Conservation (phyloP, 2,888 invertebrate genomes). For the Dexiosoma caninum region DNA sequence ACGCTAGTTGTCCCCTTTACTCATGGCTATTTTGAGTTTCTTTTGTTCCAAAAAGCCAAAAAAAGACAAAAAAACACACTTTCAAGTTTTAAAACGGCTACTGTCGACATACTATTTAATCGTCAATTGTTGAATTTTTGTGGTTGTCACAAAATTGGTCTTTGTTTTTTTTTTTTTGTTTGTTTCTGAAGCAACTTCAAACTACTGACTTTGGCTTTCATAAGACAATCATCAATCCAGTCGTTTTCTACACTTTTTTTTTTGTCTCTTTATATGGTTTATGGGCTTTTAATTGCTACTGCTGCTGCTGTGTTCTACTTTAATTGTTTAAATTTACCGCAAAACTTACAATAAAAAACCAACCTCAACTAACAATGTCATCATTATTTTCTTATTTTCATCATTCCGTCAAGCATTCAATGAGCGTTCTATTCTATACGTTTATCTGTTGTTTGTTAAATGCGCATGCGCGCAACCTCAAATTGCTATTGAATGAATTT, state of each 20-base stretch:
- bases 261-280: constrained; percentile 10
- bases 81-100: constrained; percentile 31
- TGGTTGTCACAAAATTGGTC: constrained; percentile 56
- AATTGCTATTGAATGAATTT: constrained; percentile 39
- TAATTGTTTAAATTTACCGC: constrained; percentile 38
- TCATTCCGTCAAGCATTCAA: not conserved
- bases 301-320: constrained; percentile 50
- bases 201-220: not conserved
- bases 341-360: constrained; percentile 15
- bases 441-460: constrained; percentile 15
- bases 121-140: constrained; percentile 56
- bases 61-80: constrained; percentile 4
- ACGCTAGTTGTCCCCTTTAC: constrained; percentile 63
- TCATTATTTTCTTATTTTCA: constrained; percentile 36
- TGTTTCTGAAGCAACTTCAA: constrained; percentile 24
- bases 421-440: not conserved
- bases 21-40: constrained; percentile 57
- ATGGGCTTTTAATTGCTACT: constrained; percentile 54
- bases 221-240: not conserved
- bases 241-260: not conserved
- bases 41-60: constrained; percentile 3
- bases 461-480: constrained; percentile 53
- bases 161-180: not conserved
- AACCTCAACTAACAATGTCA: constrained; percentile 60
- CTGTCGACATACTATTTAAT: constrained; percentile 52